Conservation (phyloP, 2,888 invertebrate genomes). For the Ornithoptera priamus region DNA sequence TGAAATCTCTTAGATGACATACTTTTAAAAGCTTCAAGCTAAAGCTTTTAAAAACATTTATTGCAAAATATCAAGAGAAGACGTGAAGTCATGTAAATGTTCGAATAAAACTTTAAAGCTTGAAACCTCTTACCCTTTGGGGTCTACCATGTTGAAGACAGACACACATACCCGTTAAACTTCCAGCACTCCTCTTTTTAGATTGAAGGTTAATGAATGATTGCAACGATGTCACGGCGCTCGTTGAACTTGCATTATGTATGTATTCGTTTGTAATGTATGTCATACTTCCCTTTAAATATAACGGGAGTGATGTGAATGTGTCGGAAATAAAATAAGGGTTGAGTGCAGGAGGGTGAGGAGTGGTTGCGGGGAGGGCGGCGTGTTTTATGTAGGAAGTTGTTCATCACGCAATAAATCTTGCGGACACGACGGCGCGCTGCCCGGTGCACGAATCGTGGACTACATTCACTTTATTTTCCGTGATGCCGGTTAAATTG, state of each 20-base stretch:
- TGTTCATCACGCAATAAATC: constrained; percentile 70
- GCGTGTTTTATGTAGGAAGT: constrained; percentile 69
- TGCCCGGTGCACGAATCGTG: constrained; percentile 37
- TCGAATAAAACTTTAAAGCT: no score
- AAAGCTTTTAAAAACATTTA: no score
- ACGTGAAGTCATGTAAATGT: no score
- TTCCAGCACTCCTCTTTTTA: no score
- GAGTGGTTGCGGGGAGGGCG: constrained; percentile 34
- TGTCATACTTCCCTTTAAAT: constrained; percentile 1
- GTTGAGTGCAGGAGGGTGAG: constrained; percentile 27
- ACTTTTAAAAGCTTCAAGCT: no score
- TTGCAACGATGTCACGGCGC: not conserved
- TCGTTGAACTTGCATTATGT: not conserved
- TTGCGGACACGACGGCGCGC: constrained; percentile 45
- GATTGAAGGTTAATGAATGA: no score
- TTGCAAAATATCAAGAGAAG: no score
- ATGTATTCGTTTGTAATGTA: not conserved
- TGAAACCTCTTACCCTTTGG: no score
- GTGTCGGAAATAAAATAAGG: constrained; percentile 39
- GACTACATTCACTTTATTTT: not conserved
- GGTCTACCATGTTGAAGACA: no score
- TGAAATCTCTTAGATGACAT: no score
- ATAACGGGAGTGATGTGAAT: constrained; percentile 31
- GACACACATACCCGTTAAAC: no score
- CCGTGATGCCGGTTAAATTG: no score